These are phyloP conservation scores for Brassicogethes aeneus DNA, from an alignment of 2,888 invertebrate species.

Conservation along the genomic window DNA sequence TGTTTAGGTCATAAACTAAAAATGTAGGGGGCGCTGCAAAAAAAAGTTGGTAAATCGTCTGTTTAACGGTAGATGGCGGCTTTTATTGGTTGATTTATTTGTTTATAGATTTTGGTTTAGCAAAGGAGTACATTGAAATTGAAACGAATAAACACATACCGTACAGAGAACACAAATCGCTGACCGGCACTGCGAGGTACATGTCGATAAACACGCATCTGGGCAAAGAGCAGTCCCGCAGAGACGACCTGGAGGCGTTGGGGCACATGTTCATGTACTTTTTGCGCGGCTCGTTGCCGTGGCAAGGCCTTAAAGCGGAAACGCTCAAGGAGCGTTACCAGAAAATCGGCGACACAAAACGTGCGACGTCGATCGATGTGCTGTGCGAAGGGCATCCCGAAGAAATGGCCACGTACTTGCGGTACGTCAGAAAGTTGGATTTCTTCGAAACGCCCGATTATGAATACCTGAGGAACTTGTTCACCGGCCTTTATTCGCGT, in stretches of 20 bases:
- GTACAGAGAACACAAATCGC: slow-evolving; percentile 99
- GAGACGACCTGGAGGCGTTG: slow-evolving; percentile 98
- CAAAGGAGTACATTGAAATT: slow-evolving; percentile 99
- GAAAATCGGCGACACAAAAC: slow-evolving; percentile 99
- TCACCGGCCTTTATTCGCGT: slow-evolving; percentile 84
- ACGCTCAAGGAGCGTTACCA: slow-evolving; percentile 99
- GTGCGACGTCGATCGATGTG: slow-evolving; percentile 96
- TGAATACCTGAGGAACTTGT: slow-evolving; percentile 93
- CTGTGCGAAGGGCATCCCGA: slow-evolving; percentile 83
- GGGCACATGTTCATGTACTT: slow-evolving; percentile 99
- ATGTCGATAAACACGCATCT: slow-evolving; percentile 99
- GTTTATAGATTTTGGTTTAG: slow-evolving; percentile 94
- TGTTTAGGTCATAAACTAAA: too few species aligned
- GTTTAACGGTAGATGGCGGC: too few species aligned
- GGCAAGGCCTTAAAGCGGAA: slow-evolving; percentile 99
- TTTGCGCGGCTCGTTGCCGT: slow-evolving; percentile 96
- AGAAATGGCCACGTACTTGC: slow-evolving; percentile 95
- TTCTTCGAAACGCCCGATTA: slow-evolving; percentile 99
- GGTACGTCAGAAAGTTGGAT: slow-evolving; percentile 93
- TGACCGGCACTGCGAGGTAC: slow-evolving; percentile 95
- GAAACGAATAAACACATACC: slow-evolving; percentile 99
- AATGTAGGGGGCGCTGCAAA: too few species aligned
- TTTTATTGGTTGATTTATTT: too few species aligned
- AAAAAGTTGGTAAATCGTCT: too few species aligned
- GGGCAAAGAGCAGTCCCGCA: slow-evolving; percentile 98